Percentiles rank a stretch among this genome's conserved stretches.
phyloP scores from a whole-genome alignment of 2,113 vertebrate species.

The Panthera uncia region DNA sequence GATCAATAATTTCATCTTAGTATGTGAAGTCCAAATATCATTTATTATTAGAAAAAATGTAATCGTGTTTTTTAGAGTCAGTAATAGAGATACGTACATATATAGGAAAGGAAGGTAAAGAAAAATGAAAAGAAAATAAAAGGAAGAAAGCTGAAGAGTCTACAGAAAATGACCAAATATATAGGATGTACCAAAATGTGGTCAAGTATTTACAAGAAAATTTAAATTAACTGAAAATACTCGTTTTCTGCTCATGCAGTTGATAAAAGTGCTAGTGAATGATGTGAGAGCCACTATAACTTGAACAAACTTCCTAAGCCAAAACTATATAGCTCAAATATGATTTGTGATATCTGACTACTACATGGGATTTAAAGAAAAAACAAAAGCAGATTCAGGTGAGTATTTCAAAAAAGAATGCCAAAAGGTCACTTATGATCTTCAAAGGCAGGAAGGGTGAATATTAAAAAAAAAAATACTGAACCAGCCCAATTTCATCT shows the following conservation, averaged over 20 bases:
- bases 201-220: neutral
- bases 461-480: neutral
- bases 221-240: slow-evolving; percentile 14
- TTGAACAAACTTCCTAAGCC: neutral
- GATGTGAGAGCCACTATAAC: neutral
- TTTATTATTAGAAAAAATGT: neutral
- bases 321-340: neutral
- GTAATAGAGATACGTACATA: neutral
- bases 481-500: neutral
- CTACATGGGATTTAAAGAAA: neutral
- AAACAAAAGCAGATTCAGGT: neutral
- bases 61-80: neutral
- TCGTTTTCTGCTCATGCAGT: neutral
- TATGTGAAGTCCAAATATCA: neutral
- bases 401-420: neutral
- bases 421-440: neutral
- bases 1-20: neutral
- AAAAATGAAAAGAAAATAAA: neutral
- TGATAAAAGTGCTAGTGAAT: neutral
- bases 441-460: neutral
- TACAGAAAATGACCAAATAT: neutral
- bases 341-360: neutral
- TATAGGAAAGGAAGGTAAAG: neutral
- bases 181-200: neutral
- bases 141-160: neutral